Evolutionary conservation across 2,113 vertebrate genomes (phyloP), one percentile per base, ranked within the genome.

Genomic region (Corythornis madagascariensis): DNA sequence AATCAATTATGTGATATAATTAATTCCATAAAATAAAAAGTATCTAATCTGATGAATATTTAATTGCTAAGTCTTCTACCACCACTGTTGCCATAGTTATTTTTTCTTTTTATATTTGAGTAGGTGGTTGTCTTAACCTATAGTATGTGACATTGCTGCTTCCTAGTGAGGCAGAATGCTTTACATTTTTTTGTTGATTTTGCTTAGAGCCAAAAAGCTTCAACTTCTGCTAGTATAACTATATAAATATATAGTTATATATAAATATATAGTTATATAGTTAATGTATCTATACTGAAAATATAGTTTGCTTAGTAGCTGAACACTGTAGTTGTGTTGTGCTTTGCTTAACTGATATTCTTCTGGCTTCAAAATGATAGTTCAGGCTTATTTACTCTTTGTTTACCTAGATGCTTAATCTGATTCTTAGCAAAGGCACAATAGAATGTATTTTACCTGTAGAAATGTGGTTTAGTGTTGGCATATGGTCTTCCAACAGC

Each of bases 361-460:
- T 64, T 90, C 78, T 67, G 77, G 70, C 80, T 88, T 94, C 53
- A 38, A 22, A 92, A 71, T 18, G 40, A 21, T 65, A 61, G 75
- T 93, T 94, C 66, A 69, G 86, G 75, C 94, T 86, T 88, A 57
- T 93, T 94, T 92, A 84, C 86, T 92, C 79, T 56, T 3, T 91
- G 20, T 92, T 94, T 93, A 72, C 53, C 11, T 93, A 69, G 73
- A 73, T 75, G 73, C 48, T 83, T 88, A 91, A 86, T 92, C 60
- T 83, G 29, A 78, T 92, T 88, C 77, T 90, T 90, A 81, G 45
- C 67, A 81, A 69, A 84, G 50, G 63, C 53, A 93, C 76, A 94
- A 53, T 65, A 78, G 90, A 86, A 80, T 91, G 91, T 72, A 43
- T 92, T 88, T 88, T 93, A 93, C 93, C 90, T 96, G 90, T 90